Evolutionary conservation across 23 tunicate species (phyloP), one percentile per base, ranked within the genome.

Genomic region (Styela plicata): DNA sequence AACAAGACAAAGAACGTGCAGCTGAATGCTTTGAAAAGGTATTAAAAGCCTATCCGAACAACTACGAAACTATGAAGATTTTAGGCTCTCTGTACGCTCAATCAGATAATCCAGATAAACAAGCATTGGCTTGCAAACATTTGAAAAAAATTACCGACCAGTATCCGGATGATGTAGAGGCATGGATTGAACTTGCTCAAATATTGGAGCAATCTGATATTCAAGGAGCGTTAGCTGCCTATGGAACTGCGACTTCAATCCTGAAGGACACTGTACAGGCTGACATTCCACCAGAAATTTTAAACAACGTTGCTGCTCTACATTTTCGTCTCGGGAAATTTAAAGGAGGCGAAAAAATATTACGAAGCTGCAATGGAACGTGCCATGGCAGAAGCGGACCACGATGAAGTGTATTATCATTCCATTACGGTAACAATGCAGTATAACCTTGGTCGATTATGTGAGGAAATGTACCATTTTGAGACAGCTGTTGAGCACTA

Each of bases 31-130:
- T 95, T 79, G 99, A 95, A 75, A 95, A 90, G 74, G 95, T 95
- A 18, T 70, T 95, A 44, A 95, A 95, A 75, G 96, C 91, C 35
- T 95, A 95, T 35, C 99, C 99, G 0, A 88, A 95, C 64, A 90
- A 95, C 74, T 90, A 95, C 64, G 99, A 95, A 33, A 95, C 99
- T 2, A 95, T 95, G 99, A 95, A 90, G 64, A 90, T 95, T 0
- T 67, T 95, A 21, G 99, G 96, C 31, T 86, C 91, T 19, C 74
- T 95, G 24, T 95, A 95, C 78, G 91, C 96, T n/a, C 91, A 90
- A 63, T 90, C 96, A 0, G 95, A 87, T 63, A 89, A 87, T 29
- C 91, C 92, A 17, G 99, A 90, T 24, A 95, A 95, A 71, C 92
- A 84, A 30, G 96, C 80, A 32, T 84, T 90, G 22, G 99, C 99